Base-by-base conservation (phyloP, 2,888 invertebrate genomes). In the Andrena praecox region DNA sequence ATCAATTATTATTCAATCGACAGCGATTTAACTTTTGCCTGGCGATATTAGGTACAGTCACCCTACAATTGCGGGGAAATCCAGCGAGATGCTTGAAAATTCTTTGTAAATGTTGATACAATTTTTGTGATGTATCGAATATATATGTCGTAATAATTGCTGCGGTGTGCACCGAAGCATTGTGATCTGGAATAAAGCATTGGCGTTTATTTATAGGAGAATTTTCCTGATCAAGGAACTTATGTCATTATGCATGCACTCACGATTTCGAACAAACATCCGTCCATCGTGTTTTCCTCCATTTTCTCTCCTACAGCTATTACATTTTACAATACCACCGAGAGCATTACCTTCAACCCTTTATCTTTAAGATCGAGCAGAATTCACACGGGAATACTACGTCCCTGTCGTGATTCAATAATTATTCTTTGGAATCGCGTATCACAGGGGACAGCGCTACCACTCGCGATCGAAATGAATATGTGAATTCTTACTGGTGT, bases 171-270 rank as follows among this genome's bases (percentile, higher is more conserved):
- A 42, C 10, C 16, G 7, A 35, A 1, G 16, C 29, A 52, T 20
- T 29, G 52, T 62, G 33, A 75, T 52, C 35, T n/a, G 10, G 20
- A 35, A 62, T 75, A 35, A 52, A 29, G 20, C n/a, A 70, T 50
- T 60, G n/a, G 6, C 12, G 42, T 27, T 54, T 42, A 6, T 12
- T 2, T 66, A 7, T 27, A 48, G n/a, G 31, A 60, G 7, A 52
- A 42, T 8, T 52, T 52, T 20, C 8, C 20, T 20, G 20, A 6
- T 24, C n/a, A 27, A 12, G 24, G 48, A 72, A 54, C 6, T 33
- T 6, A 24, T 52, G n/a, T 33, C 63, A 10, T 16, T 42, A 16
- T 42, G 16, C 16, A 42, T 16, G 16, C 42, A 42, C 4, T 42
- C 42, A 16, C 42, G 42, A 42, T 16, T 42, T 16, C 12, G 42